Evolutionary conservation across 1,140 invertebrate genomes (phyloP).

Genomic region (Pissodes strobi): DNA sequence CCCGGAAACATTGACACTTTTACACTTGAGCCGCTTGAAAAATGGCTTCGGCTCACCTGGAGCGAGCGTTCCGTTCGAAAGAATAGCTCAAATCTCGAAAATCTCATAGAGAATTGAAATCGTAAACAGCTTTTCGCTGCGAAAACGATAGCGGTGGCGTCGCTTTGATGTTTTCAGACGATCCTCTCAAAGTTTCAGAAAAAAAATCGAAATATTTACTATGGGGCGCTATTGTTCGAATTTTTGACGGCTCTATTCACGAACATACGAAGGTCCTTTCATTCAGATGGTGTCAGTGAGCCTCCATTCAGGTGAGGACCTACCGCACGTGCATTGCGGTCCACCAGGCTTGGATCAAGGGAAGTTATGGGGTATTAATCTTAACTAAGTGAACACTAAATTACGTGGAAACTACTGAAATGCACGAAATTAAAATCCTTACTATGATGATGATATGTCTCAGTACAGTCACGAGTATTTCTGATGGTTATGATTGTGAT

Average conservation of each 20-base stretch:
- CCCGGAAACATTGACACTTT: slow-evolving; percentile 26
- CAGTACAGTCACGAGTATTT: too few species aligned
- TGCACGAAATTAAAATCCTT: too few species aligned
- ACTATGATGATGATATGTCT: too few species aligned
- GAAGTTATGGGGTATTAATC: too few species aligned
- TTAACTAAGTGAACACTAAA: too few species aligned
- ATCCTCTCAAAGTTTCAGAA: slow-evolving; percentile 12
- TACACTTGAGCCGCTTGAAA: slow-evolving; percentile 13
- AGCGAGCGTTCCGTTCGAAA: not conserved
- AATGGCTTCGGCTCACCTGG: slow-evolving; percentile 24
- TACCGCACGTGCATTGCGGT: slow-evolving; percentile 20
- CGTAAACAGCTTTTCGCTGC: slow-evolving; percentile 14
- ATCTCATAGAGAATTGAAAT: not conserved
- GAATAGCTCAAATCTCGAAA: slow-evolving; percentile 8
- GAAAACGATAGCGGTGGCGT: slow-evolving; percentile 24
- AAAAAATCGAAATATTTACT: slow-evolving; percentile 29
- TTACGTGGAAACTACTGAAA: too few species aligned
- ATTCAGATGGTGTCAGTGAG: slow-evolving; percentile 22
- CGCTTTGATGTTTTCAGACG: slow-evolving; percentile 21
- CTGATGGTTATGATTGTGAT: too few species aligned
- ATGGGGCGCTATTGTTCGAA: slow-evolving; percentile 16
- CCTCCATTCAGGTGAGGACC: slow-evolving; percentile 20
- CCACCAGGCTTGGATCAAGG: too few species aligned
- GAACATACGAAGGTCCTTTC: slow-evolving; percentile 16
- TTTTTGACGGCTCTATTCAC: slow-evolving; percentile 30